Evolutionary conservation across 2,888 invertebrate species (phyloP).

Genomic region (Rotaria macrura): DNA sequence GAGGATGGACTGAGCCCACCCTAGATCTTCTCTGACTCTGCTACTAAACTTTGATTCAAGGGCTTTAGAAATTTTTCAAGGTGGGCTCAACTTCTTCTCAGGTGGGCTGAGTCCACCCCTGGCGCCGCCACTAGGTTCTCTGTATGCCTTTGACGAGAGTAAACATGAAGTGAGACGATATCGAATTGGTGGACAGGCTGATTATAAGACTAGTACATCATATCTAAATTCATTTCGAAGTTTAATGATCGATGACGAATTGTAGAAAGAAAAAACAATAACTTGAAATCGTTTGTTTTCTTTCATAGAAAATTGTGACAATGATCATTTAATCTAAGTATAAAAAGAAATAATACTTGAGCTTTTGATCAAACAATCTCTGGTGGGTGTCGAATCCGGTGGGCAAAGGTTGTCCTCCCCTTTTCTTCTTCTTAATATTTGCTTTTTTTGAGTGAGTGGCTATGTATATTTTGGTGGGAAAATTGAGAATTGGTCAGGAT

Average conservation of each 20-base stretch:
- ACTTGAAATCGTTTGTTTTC: not conserved
- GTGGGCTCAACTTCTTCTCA: no score
- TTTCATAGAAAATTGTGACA: not conserved
- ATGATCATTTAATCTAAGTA: not conserved
- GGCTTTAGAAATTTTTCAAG: no score
- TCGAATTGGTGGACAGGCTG: no score
- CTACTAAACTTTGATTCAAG: no score
- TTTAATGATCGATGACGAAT: not conserved
- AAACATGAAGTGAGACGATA: no score
- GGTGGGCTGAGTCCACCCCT: no score
- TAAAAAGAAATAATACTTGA: not conserved
- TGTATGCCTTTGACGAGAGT: no score
- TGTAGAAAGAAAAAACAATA: not conserved
- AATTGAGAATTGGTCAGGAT: no score
- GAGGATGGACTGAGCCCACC: no score
- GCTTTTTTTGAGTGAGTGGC: not conserved
- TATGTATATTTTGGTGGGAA: not conserved
- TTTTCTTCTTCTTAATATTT: not conserved
- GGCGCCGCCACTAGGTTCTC: no score
- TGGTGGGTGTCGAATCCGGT: slow-evolving; percentile 8
- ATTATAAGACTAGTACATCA: not conserved
- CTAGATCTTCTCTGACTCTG: no score
- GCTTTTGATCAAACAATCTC: slow-evolving; percentile 10
- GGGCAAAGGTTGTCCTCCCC: not conserved
- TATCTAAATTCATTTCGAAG: not conserved